phyloP scores from a whole-genome alignment of 1,140 invertebrate species.

The Ptiloglossa arizonensis region DNA sequence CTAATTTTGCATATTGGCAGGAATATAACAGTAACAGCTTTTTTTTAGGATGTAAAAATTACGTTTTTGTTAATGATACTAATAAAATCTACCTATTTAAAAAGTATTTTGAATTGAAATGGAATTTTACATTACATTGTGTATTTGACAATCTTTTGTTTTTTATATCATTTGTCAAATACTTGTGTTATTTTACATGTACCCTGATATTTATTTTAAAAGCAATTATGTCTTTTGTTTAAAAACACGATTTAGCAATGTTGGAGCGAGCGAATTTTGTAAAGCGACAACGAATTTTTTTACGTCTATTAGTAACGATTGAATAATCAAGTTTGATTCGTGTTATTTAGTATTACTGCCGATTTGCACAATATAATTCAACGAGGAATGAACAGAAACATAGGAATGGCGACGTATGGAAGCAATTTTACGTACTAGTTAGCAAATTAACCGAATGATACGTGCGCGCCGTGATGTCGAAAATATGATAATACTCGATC shows the following conservation, averaged over 20 bases:
- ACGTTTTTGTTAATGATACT: no score
- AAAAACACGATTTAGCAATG: no score
- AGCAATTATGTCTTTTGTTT: no score
- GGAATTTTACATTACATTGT: no score
- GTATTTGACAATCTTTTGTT: no score
- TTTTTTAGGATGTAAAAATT: background rate
- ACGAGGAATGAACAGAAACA: background rate
- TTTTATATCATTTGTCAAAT: no score
- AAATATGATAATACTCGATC: background rate
- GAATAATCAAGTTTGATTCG: background rate
- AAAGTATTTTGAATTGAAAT: no score
- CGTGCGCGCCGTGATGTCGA: background rate
- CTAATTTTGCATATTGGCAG: background rate
- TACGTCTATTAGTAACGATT: background rate
- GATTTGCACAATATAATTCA: background rate
- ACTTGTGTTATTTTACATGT: no score
- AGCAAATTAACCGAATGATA: constrained; percentile 7
- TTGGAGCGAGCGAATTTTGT: no score
- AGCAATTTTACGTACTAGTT: background rate
- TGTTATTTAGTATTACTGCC: constrained; percentile 11
- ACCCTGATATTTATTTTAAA: no score
- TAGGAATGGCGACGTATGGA: background rate
- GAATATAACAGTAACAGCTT: background rate
- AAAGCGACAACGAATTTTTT: background rate
- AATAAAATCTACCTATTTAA: no score